Evolutionary conservation across 2,888 invertebrate genomes (phyloP).

Genomic region (Timandra comae): DNA sequence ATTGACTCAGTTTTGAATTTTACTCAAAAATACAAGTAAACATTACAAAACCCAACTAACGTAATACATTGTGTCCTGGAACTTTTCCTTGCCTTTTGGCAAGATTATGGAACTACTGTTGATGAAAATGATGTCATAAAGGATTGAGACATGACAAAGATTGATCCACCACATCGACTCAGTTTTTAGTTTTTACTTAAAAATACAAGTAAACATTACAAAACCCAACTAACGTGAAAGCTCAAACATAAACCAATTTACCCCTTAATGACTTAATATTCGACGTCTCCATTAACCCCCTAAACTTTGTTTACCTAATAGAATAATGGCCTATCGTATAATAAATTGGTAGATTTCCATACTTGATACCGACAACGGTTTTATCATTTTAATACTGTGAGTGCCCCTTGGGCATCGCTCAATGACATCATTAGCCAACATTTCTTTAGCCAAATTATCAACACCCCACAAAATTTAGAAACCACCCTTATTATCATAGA

Average conservation of each 20-base stretch:
- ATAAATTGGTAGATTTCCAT: conserved; percentile 76
- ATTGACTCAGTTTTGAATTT: too few species aligned
- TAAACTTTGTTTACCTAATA: conserved; percentile 71
- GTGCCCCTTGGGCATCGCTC: conserved; percentile 60
- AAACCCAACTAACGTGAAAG: conserved; percentile 5
- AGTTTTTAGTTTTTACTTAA: conserved; percentile 8
- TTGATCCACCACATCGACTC: too few species aligned
- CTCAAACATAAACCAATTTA: conserved; percentile 7
- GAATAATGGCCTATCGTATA: conserved; percentile 73
- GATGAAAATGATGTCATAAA: too few species aligned
- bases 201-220: conserved; percentile 17
- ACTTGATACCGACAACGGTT: conserved; percentile 60
- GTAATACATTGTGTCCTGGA: too few species aligned
- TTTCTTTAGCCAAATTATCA: conserved; percentile 25
- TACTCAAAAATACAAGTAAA: too few species aligned
- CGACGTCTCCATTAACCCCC: conserved; percentile 69
- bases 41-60: too few species aligned
- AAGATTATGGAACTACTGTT: too few species aligned
- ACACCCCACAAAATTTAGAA: conserved; percentile 8
- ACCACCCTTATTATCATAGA: conserved; percentile 3
- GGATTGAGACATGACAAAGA: too few species aligned
- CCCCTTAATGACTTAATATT: conserved; percentile 53
- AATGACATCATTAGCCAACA: conserved; percentile 58
- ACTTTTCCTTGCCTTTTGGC: too few species aligned
- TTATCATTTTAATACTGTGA: conserved; percentile 73